Evolutionary conservation across 2,797 vertebrate genomes (phyloP), one percentile per base, ranked within the genome.

Genomic region (Typhlichthys eigenmanni): DNA sequence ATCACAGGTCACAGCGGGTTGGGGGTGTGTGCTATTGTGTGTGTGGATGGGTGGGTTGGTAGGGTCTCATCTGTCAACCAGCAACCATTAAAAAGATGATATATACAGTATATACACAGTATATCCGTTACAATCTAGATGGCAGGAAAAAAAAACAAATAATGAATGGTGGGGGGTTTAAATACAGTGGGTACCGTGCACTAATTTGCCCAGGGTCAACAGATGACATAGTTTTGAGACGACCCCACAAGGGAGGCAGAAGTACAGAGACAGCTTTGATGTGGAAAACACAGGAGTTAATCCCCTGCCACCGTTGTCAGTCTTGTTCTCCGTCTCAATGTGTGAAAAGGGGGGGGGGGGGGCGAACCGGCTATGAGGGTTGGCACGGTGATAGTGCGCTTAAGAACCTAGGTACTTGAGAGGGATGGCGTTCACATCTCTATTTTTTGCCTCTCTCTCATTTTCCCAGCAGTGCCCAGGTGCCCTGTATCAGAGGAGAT

Each of bases 401-500:
- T 57, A 71, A 75, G 34, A 58, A 72, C 62, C 62, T 19, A 3
- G 19, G 19, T 51, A 62, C 63, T 74, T 84, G 63, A 84, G 83
- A 83, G 74, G 45, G 19, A 24, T 11, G 4, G 6, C n/a, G 69
- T 38, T 49, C 32, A 61, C 59, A 49, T 50, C 53, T n/a, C 32
- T 67, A 19, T 62, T 45, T 55, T 19, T 38, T 63, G 4, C 34
- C 7, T 7, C 34, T 34, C 34, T 34, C 34, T 34, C 34, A 5
- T 34, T 58, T 54, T 58, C 57, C 51, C 38, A 1, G 51, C 4
- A 53, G 69, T 49, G 63, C 13, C 60, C 50, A 55, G 72, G 69
- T 49, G 63, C 13, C 60, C 50, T 55, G 72, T 78, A 71, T 82
- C 58, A 63, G 56, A 76, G 24, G 62, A 74, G 64, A 85, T 80